A percentile compares a stretch with the other conserved stretches of the same genome.
Evolutionary conservation across 2,113 vertebrate species (phyloP).

Genomic region (Pteropus alecto): DNA sequence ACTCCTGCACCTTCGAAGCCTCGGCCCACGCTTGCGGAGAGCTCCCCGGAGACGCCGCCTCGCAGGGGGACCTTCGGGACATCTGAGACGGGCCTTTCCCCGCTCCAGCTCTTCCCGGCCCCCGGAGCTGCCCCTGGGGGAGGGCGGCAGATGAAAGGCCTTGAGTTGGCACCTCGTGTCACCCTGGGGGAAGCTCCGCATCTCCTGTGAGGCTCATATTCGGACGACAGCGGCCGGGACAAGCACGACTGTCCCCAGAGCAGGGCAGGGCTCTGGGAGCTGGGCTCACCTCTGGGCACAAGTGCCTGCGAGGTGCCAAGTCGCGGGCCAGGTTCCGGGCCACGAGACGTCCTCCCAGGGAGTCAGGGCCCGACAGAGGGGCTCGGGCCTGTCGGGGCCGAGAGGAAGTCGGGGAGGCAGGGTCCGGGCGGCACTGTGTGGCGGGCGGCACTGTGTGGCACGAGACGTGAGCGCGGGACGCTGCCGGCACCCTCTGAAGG

Average conservation of each 20-base stretch:
- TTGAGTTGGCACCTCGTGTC: accelerated
- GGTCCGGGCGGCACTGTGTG: accelerated
- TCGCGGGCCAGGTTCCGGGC: accelerated
- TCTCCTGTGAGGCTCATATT: accelerated
- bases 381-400: accelerated
- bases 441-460: no score
- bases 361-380: no score
- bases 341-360: accelerated
- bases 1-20: neutral
- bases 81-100: accelerated
- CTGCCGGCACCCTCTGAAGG: neutral
- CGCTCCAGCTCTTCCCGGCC: neutral
- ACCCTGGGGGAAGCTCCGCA: accelerated
- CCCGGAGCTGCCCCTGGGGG: accelerated
- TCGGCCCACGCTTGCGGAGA: accelerated
- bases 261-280: accelerated
- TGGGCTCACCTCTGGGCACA: accelerated
- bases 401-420: accelerated
- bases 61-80: accelerated
- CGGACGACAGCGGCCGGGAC: accelerated
- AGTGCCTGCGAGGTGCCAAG: accelerated
- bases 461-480: neutral
- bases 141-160: no score
- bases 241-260: accelerated
- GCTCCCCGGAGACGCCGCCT: accelerated